Conservation (phyloP, 2,797 vertebrate species). For the Loris lydekkerianus region DNA sequence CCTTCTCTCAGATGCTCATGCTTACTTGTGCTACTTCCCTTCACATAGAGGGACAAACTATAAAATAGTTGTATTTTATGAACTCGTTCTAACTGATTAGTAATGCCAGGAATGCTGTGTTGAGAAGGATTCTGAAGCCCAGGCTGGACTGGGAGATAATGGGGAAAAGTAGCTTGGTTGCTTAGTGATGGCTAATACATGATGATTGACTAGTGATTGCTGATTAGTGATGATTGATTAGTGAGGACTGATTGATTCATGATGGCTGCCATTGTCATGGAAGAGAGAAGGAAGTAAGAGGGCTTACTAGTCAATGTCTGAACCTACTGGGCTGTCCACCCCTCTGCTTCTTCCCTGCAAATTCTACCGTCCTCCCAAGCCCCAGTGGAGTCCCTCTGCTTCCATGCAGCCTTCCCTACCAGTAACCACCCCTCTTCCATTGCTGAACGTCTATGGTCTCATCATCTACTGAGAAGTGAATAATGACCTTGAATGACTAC, state of each 20-base stretch:
- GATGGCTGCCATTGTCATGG: neutral
- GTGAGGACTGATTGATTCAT: neutral
- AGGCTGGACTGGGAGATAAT: neutral
- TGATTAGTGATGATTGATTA: neutral
- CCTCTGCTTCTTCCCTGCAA: neutral
- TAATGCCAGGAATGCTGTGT: neutral
- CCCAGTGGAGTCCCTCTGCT: rapidly evolving
- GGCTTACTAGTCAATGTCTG: neutral
- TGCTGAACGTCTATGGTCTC: neutral
- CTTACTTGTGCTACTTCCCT: neutral
- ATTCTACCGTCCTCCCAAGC: neutral
- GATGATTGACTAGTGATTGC: neutral
- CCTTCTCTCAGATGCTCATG: neutral
- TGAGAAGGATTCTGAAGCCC: constrained; percentile 18
- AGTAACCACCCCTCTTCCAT: too few species aligned
- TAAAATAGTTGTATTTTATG: neutral
- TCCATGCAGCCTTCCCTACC: neutral
- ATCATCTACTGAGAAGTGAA: neutral
- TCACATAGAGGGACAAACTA: neutral
- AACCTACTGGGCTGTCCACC: neutral
- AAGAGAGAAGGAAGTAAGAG: neutral
- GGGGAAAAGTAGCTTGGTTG: neutral
- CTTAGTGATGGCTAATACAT: neutral
- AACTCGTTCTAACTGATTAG: neutral
- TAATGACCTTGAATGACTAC: neutral